Conservation (phyloP, 2,113 vertebrate genomes). For the Neogale vison region DNA sequence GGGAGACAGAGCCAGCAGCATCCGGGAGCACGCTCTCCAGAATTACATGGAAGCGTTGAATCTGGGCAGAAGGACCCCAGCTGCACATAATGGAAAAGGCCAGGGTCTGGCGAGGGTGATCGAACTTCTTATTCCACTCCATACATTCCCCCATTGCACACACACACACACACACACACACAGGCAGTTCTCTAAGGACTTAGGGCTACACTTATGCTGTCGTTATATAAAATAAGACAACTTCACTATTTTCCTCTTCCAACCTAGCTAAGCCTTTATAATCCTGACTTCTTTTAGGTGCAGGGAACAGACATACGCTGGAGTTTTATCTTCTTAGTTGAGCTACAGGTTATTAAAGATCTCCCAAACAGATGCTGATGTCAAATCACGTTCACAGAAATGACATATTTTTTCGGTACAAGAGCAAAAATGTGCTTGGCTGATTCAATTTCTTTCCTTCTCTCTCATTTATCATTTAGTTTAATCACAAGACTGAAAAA, state of each 20-base stretch:
- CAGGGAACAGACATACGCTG: background rate
- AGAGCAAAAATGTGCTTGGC: background rate
- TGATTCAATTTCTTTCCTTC: background rate
- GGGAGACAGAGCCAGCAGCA: background rate
- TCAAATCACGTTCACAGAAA: background rate
- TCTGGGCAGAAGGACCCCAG: background rate
- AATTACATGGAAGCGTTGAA: background rate
- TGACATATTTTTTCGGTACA: background rate
- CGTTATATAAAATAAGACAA: background rate
- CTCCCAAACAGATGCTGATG: background rate
- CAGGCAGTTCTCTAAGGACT: background rate
- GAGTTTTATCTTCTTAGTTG: background rate
- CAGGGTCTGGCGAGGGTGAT: background rate
- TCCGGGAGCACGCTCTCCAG: background rate
- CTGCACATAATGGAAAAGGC: background rate
- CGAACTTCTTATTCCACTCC: background rate
- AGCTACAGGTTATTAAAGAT: background rate
- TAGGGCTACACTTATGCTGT: background rate
- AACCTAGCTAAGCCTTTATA: background rate
- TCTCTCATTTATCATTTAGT: background rate
- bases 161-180: background rate
- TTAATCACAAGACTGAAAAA: conserved; percentile 48
- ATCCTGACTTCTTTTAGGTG: background rate
- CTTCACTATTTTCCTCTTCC: background rate
- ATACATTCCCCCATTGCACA: background rate